These are phyloP conservation scores for Dufourea novaeangliae DNA, from an alignment of 1,140 invertebrate genomes.

Conservation along the genomic window DNA sequence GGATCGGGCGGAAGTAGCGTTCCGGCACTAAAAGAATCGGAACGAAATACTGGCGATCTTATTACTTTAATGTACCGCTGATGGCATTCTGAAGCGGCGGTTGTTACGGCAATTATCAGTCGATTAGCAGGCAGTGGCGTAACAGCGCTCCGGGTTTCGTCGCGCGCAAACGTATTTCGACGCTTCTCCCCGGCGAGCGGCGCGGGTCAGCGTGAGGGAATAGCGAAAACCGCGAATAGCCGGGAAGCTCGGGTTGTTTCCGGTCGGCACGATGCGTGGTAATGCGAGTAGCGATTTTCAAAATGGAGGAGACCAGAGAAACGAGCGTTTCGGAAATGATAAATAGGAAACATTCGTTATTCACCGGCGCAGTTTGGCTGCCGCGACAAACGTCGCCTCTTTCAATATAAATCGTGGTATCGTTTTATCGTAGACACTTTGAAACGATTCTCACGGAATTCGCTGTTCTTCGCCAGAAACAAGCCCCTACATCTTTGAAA, in stretches of 20 bases:
- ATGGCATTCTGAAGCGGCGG: constrained; percentile 30
- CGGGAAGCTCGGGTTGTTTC: constrained; percentile 57
- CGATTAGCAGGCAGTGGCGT: constrained; percentile 48
- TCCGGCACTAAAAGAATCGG: constrained; percentile 16
- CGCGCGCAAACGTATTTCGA: constrained; percentile 32
- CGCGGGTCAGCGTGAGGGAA: constrained; percentile 40
- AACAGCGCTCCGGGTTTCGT: constrained; percentile 34
- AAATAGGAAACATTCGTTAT: constrained; percentile 43
- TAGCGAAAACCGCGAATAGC: constrained; percentile 54
- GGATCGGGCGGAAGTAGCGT: not conserved
- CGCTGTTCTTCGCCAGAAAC: no score
- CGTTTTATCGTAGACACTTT: constrained; percentile 18
- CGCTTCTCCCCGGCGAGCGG: constrained; percentile 8
- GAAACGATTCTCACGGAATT: not conserved
- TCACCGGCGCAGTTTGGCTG: not conserved
- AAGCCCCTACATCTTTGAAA: not conserved
- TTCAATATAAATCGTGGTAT: constrained; percentile 7
- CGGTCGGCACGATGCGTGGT: constrained; percentile 45
- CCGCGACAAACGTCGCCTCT: constrained; percentile 24
- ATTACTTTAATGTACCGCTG: constrained; percentile 43
- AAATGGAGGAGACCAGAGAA: constrained; percentile 55
- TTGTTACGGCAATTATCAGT: constrained; percentile 61
- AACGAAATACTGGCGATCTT: constrained; percentile 19
- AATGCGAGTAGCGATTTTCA: constrained; percentile 60
- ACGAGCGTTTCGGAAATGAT: constrained; percentile 47